Evolutionary conservation across 2,888 invertebrate species (phyloP).

Genomic region (Drosophila mettleri): DNA sequence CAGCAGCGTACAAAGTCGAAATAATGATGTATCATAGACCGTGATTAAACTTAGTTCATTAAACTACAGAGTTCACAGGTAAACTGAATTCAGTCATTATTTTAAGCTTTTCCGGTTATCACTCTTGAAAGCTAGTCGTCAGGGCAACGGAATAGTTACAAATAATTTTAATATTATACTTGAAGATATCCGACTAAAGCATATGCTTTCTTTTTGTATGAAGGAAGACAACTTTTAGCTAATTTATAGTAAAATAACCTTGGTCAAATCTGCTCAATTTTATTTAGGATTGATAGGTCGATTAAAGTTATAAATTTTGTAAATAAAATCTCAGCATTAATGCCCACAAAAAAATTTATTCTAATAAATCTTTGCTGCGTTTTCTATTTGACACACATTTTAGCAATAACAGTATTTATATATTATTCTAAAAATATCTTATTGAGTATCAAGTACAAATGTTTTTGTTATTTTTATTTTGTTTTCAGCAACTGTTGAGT

Average conservation of each 20-base stretch:
- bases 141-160: background rate
- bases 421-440: background rate
- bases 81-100: background rate
- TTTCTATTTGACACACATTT: background rate
- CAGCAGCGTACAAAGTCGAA: slow-evolving; percentile 5
- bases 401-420: background rate
- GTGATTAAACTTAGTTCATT: background rate
- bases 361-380: background rate
- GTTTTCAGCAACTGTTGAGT: slow-evolving; percentile 1
- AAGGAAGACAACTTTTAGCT: too few species aligned
- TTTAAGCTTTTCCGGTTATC: background rate
- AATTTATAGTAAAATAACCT: too few species aligned
- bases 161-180: too few species aligned
- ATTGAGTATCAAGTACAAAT: slow-evolving; percentile 4
- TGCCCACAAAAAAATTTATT: background rate
- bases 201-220: too few species aligned
- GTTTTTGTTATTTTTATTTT: background rate
- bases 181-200: too few species aligned
- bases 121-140: background rate
- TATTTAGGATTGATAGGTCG: too few species aligned
- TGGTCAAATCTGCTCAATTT: too few species aligned
- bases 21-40: slow-evolving; percentile 9
- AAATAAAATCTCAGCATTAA: too few species aligned
- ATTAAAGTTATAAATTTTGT: too few species aligned
- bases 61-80: background rate